Conservation (phyloP, 2,888 invertebrate species). For the Strigamia transsilvanica region DNA sequence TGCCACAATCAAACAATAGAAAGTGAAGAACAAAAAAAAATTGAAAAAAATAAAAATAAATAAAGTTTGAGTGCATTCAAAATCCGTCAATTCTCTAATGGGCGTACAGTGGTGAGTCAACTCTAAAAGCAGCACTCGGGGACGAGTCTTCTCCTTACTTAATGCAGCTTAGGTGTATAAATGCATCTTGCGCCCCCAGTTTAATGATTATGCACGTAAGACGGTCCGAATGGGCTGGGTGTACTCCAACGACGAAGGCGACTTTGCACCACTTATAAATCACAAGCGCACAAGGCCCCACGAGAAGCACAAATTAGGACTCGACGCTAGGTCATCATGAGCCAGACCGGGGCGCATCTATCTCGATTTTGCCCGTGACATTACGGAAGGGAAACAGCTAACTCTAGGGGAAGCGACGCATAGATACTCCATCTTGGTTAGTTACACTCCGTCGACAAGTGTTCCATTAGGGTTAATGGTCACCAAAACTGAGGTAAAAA, state of each 20-base stretch:
- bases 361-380: conserved; percentile 54
- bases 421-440: conserved; percentile 54
- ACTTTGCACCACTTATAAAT: conserved; percentile 50
- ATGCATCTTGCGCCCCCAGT: conserved; percentile 29
- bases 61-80: neutral
- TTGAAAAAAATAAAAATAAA: neutral
- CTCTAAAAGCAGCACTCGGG: conserved; percentile 10
- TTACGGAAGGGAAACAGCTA: conserved; percentile 15
- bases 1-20: conserved; percentile 18
- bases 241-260: conserved; percentile 5
- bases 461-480: conserved; percentile 54
- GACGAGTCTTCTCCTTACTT: conserved; percentile 32
- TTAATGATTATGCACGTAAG: conserved; percentile 53
- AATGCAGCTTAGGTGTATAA: conserved; percentile 35
- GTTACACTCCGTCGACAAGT: conserved; percentile 52
- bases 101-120: neutral
- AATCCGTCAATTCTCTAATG: conserved; percentile 33
- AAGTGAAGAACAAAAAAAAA: neutral
- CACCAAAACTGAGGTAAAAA: neutral
- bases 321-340: conserved; percentile 53
- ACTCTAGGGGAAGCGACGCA: conserved; percentile 37
- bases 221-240: neutral
- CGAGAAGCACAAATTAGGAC: conserved; percentile 53
- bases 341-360: conserved; percentile 52
- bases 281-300: conserved; percentile 41